Percentiles rank a stretch among this genome's conserved stretches.
Conservation (phyloP, 2,797 vertebrate genomes). For the Muraenolepis orangiensis region DNA sequence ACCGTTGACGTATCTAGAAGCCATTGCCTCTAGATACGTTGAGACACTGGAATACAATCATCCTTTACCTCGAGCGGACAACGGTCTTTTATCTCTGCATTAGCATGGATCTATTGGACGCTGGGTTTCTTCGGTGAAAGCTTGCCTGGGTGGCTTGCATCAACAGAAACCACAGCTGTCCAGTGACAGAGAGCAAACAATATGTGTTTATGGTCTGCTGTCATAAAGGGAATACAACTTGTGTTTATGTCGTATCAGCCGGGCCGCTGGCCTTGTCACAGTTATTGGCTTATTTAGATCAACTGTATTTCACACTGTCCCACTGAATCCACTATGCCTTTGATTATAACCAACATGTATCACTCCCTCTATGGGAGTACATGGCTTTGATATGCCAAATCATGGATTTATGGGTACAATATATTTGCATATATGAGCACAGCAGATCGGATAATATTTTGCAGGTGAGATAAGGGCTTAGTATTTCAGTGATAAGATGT, state of each 20-base stretch:
- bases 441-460: background rate
- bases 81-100: too few species aligned
- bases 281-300: background rate
- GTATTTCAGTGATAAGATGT: background rate
- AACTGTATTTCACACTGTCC: background rate
- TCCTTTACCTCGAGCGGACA: too few species aligned
- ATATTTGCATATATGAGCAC: background rate
- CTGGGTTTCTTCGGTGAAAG: background rate
- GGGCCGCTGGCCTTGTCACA: background rate
- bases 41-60: too few species aligned
- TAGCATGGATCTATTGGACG: background rate
- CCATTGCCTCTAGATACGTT: too few species aligned
- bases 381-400: background rate
- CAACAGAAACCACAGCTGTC: conserved; percentile 24
- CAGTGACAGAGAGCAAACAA: conserved; percentile 31
- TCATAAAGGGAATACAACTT: conserved; percentile 13
- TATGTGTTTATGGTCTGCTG: conserved; percentile 23
- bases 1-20: too few species aligned
- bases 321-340: background rate
- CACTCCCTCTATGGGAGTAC: background rate
- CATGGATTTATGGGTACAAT: background rate
- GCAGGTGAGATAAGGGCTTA: background rate
- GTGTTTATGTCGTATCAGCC: background rate
- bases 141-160: background rate
- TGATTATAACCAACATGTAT: too few species aligned